phyloP scores from a whole-genome alignment of 64 coral and sea anemone genomes.

The Porites australiensis region DNA sequence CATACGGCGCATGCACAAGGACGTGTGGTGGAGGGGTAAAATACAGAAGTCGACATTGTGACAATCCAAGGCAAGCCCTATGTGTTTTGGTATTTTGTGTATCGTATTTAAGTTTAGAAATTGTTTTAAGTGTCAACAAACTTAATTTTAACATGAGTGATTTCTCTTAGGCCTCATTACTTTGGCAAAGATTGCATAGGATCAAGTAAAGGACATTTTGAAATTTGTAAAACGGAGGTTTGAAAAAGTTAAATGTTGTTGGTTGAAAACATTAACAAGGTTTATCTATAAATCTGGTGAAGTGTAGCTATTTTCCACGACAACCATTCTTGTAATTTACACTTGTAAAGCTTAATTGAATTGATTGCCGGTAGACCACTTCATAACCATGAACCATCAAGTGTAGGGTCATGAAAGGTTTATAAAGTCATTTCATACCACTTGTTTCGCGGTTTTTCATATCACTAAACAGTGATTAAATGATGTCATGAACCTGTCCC shows the following conservation, averaged over 20 bases:
- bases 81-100: not conserved
- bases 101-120: not conserved
- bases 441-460: no score
- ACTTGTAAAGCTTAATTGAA: no score
- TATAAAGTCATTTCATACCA: no score
- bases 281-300: no score
- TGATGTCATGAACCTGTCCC: no score
- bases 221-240: slow-evolving; percentile 55
- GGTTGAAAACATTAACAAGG: no score
- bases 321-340: no score
- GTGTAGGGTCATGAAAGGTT: no score
- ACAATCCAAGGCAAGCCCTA: slow-evolving; percentile 39
- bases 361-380: no score
- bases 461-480: no score
- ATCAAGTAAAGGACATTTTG: slow-evolving; percentile 2
- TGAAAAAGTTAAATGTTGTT: not conserved
- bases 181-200: slow-evolving; percentile 47
- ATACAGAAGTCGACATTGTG: slow-evolving; percentile 42
- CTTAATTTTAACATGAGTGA: not conserved
- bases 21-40: slow-evolving; percentile 64
- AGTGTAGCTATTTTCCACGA: no score
- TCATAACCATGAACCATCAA: no score
- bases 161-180: slow-evolving; percentile 54
- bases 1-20: slow-evolving; percentile 44
- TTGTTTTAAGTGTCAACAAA: not conserved